Evolutionary conservation across 2,888 invertebrate genomes (phyloP).

Genomic region (Luperina nickerlii): DNA sequence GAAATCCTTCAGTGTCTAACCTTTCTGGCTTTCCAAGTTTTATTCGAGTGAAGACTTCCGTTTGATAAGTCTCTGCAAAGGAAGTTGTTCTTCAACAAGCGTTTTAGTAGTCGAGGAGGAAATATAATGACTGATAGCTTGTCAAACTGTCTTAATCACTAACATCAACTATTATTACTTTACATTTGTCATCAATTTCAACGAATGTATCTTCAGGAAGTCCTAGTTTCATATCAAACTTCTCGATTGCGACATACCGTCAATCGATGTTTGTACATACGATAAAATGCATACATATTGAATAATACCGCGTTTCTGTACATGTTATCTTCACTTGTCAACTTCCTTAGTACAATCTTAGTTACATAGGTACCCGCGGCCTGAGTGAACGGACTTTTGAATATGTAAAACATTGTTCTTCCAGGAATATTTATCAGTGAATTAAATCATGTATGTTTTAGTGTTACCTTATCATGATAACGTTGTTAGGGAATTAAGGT

Average conservation of each 20-base stretch:
- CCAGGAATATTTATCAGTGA: slow-evolving; percentile 43
- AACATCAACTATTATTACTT: not conserved
- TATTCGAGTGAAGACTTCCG: slow-evolving; percentile 27
- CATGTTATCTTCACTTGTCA: slow-evolving; percentile 62
- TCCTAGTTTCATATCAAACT: slow-evolving; percentile 49
- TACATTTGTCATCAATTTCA: slow-evolving; percentile 30
- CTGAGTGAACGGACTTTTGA: slow-evolving; percentile 46
- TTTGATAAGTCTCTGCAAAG: slow-evolving; percentile 11
- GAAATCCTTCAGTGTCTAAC: not conserved
- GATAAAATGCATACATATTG: slow-evolving; percentile 60
- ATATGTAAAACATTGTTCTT: slow-evolving; percentile 49
- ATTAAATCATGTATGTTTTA: slow-evolving; percentile 48
- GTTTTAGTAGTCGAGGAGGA: not conserved
- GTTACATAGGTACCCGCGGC: slow-evolving; percentile 35
- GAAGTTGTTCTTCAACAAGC: slow-evolving; percentile 13
- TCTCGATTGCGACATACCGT: slow-evolving; percentile 64
- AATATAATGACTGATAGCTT: slow-evolving; percentile 21
- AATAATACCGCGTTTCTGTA: slow-evolving; percentile 55
- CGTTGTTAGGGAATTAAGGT: no score
- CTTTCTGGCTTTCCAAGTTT: not conserved
- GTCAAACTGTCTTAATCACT: slow-evolving; percentile 17
- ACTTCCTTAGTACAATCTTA: slow-evolving; percentile 67
- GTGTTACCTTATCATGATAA: slow-evolving; percentile 46
- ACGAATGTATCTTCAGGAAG: slow-evolving; percentile 44
- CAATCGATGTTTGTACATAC: slow-evolving; percentile 60